Evolutionary conservation across 2,113 vertebrate species (phyloP), one percentile per base, ranked within the genome.

Genomic region (Chlamydotis undulata): DNA sequence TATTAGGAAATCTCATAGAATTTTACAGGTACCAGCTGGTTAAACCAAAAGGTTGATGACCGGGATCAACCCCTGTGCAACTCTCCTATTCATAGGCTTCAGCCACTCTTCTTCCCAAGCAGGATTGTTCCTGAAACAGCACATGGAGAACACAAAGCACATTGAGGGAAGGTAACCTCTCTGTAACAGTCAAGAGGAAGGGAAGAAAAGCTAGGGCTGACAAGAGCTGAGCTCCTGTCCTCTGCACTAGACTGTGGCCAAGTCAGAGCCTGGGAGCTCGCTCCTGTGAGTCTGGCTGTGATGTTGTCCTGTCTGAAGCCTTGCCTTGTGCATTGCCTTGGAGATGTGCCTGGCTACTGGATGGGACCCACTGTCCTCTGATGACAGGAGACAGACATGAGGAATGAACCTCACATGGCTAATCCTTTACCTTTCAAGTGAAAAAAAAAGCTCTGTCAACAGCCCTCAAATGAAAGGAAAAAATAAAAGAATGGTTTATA

Each of bases 381-480:
- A 71, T 74, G 80, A 84, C 69, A 69, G 93, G 39, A 95, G 90
- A 95, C 80, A 94, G 76, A 69, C 73, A 74, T 56, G 86, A 96
- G 45, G 84, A 85, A 96, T 86, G 88, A 94, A 94, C 45, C 63
- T 93, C 94, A 89, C 87, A 56, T 60, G 73, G 83, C 84, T 97
- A 96, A 97, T 96, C 89, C 74, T 81, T 83, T 96, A 91, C 85
- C 85, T 97, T 97, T 96, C 94, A 94, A 93, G 83, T 78, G 91
- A 96, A 97, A 89, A 96, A 95, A 95, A 97, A 97, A 93, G 63
- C 60, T 95, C 89, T 89, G 92, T 95, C 92, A 97, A 94, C 92
- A 92, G 77, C 57, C 39, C 60, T 92, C 83, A 93, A 94, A 97
- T 60, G 96, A 96, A 94, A 93, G 67, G 76, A 14, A 96, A 93